phyloP scores from a whole-genome alignment of 2,888 invertebrate genomes.

The Onchidella celtica region DNA sequence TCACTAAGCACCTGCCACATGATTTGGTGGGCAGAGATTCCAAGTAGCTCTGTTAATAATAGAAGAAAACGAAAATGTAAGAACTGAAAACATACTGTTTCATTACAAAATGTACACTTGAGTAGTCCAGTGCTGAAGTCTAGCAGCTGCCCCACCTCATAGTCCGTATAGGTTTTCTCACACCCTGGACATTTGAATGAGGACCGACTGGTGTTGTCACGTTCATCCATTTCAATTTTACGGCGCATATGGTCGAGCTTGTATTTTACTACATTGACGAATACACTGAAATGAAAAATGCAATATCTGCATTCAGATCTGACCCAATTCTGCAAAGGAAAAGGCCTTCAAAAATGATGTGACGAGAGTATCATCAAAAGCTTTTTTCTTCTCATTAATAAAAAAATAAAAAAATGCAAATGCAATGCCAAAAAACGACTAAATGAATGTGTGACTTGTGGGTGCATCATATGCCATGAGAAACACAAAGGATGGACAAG shows the following conservation, averaged over 20 bases:
- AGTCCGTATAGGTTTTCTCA: conserved; percentile 95
- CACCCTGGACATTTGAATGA: conserved; percentile 96
- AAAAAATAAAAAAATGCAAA: too few species aligned
- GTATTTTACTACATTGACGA: conserved; percentile 98
- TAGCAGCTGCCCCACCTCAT: conserved; percentile 85
- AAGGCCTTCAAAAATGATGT: too few species aligned
- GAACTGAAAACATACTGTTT: conserved; percentile 67
- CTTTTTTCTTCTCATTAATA: too few species aligned
- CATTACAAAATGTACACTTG: conserved; percentile 90
- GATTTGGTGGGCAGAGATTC: too few species aligned
- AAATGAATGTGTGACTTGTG: too few species aligned
- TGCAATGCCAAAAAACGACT: too few species aligned
- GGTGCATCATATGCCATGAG: too few species aligned
- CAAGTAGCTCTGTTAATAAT: too few species aligned
- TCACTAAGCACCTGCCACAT: too few species aligned
- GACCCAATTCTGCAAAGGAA: too few species aligned
- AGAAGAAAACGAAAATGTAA: neutral
- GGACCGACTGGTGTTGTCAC: conserved; percentile 95
- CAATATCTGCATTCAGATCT: conserved; percentile 81
- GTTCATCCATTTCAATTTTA: conserved; percentile 96
- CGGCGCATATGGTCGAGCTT: conserved; percentile 97
- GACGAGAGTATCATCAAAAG: too few species aligned
- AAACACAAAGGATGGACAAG: too few species aligned
- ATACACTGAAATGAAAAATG: conserved; percentile 80
- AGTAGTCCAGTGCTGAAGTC: conserved; percentile 71